These are phyloP conservation scores for Phalangium opilio DNA, from an alignment of 2,888 invertebrate species.

Conservation along the genomic window DNA sequence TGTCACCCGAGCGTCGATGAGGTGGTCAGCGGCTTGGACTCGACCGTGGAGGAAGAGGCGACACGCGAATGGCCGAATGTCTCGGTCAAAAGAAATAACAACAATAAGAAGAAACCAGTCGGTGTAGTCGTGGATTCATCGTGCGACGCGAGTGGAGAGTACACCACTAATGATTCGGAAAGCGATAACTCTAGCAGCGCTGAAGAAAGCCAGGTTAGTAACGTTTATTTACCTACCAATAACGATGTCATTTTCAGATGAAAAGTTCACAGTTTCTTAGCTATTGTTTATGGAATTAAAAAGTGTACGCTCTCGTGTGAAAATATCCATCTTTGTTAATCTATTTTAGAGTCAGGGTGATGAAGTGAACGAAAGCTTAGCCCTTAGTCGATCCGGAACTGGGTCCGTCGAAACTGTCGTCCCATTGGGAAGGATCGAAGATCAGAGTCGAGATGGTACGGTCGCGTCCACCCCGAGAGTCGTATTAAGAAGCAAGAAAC, in stretches of 20 bases:
- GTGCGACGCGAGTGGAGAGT: conserved; percentile 80
- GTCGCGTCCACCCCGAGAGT: conserved; percentile 11
- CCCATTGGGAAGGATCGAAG: conserved; percentile 8
- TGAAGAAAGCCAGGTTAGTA: too few relatives aligned
- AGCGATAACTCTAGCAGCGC: conserved; percentile 6
- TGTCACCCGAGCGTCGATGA: too few relatives aligned
- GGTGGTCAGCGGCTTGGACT: too few relatives aligned
- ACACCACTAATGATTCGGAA: conserved; percentile 42
- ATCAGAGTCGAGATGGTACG: not conserved
- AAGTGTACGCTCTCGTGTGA: too few relatives aligned
- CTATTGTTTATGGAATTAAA: too few relatives aligned
- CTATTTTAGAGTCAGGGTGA: conserved; percentile 6
- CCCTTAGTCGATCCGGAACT: conserved; percentile 13
- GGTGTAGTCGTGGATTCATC: conserved; percentile 12
- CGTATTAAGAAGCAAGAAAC: conserved; percentile 19
- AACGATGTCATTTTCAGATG: too few relatives aligned
- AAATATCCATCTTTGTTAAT: too few relatives aligned
- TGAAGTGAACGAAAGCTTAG: conserved; percentile 22
- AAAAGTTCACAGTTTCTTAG: too few relatives aligned
- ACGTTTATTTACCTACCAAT: too few relatives aligned
- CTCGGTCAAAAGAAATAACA: too few relatives aligned
- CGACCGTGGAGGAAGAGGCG: too few relatives aligned
- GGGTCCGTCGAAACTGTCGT: conserved; percentile 19
- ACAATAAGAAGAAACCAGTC: not conserved
- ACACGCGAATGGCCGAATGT: too few relatives aligned